Evolutionary conservation across 2,797 vertebrate genomes (phyloP).

Genomic region (Brachyrhaphis roseni): DNA sequence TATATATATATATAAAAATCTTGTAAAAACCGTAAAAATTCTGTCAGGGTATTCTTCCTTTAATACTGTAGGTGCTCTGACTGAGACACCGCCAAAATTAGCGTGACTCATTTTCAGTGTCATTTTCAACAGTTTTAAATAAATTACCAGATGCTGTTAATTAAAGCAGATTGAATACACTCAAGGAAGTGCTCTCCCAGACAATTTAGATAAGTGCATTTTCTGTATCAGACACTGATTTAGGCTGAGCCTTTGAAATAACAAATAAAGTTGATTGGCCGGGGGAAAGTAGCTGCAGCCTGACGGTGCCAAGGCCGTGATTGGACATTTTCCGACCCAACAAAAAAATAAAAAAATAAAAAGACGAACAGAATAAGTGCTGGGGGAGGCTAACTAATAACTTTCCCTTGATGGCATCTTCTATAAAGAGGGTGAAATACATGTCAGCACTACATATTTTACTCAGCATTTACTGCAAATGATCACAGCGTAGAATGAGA

Average conservation of each 20-base stretch:
- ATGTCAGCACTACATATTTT: slow-evolving; percentile 37
- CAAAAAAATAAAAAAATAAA: slow-evolving; percentile 17
- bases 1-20: no score
- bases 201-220: slow-evolving; percentile 81
- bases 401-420: slow-evolving; percentile 51
- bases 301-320: slow-evolving; percentile 68
- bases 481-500: background rate
- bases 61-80: slow-evolving; percentile 15
- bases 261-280: slow-evolving; percentile 79
- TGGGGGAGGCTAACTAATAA: slow-evolving; percentile 64
- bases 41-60: background rate
- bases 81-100: slow-evolving; percentile 42
- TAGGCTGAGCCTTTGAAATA: slow-evolving; percentile 72
- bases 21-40: slow-evolving; percentile 18
- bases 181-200: slow-evolving; percentile 69
- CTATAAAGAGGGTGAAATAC: slow-evolving; percentile 51
- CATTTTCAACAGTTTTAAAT: slow-evolving; percentile 72
- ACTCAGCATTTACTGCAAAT: slow-evolving; percentile 22
- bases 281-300: slow-evolving; percentile 48
- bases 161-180: slow-evolving; percentile 73
- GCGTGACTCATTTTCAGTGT: slow-evolving; percentile 58
- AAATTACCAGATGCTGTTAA: slow-evolving; percentile 73
- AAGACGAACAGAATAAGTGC: slow-evolving; percentile 48
- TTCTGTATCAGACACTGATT: slow-evolving; percentile 74
- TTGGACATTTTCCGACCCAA: slow-evolving; percentile 61